Evolutionary conservation across 2,888 invertebrate genomes (phyloP).

Genomic region (Acrobasis repandana): DNA sequence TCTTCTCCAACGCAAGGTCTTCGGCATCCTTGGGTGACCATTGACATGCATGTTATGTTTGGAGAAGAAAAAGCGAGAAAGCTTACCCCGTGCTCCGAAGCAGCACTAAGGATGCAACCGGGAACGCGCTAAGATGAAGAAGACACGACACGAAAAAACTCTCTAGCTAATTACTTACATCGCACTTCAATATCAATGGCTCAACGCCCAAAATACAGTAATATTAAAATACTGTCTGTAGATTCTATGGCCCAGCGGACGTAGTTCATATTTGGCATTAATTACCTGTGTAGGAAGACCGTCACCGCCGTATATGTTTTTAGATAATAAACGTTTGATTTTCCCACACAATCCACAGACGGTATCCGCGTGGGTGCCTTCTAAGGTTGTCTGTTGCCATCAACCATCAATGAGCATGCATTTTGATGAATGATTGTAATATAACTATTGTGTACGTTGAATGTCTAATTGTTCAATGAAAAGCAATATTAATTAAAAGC

Average conservation of each 20-base stretch:
- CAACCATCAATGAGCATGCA: not conserved
- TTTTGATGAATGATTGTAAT: constrained; percentile 11
- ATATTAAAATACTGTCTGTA: not conserved
- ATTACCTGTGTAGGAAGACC: constrained; percentile 61
- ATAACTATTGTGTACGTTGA: not conserved
- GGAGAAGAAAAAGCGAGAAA: too few species aligned
- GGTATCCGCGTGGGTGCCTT: constrained; percentile 47
- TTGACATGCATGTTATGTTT: too few species aligned
- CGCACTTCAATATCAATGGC: not conserved
- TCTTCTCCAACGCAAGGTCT: too few species aligned
- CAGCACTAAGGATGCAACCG: too few species aligned
- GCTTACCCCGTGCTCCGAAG: too few species aligned
- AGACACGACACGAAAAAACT: too few species aligned
- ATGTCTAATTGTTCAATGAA: not conserved
- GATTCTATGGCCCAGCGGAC: not conserved
- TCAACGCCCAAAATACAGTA: not conserved
- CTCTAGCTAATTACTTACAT: too few species aligned
- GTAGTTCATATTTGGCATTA: constrained; percentile 50
- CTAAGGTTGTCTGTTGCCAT: constrained; percentile 17
- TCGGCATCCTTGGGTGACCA: too few species aligned
- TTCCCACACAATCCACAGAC: constrained; percentile 58
- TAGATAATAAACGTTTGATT: constrained; percentile 49
- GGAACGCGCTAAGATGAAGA: too few species aligned
- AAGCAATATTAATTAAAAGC: not conserved
- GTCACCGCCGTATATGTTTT: constrained; percentile 52